A percentile compares a stretch with the other conserved stretches of the same genome.
phyloP scores from a whole-genome alignment of 2,113 vertebrate genomes.

The Mustela nigripes region DNA sequence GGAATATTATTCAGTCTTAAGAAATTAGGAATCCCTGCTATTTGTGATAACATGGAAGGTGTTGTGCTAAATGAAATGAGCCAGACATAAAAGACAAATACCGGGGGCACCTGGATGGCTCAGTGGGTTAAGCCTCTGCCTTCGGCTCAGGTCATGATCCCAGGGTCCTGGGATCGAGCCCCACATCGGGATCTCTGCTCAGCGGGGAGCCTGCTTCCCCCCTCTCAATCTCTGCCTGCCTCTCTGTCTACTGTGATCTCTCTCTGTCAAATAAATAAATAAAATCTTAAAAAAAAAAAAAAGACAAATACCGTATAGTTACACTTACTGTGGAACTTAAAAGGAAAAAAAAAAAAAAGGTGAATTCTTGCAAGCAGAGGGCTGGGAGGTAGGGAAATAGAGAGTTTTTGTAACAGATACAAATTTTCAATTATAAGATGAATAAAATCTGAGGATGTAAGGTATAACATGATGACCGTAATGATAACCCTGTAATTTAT shows the following conservation, averaged over 20 bases:
- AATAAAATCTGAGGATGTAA: background rate
- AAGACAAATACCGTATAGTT: background rate
- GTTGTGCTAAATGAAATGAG: background rate
- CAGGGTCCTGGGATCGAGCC: too few relatives aligned
- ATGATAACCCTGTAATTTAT: background rate
- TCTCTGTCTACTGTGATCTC: too few relatives aligned
- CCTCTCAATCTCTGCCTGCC: too few relatives aligned
- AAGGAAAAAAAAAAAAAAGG: background rate
- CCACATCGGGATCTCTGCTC: too few relatives aligned
- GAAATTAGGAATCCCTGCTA: background rate
- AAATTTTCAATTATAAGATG: background rate
- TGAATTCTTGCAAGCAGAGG: background rate
- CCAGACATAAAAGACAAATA: background rate
- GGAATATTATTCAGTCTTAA: background rate
- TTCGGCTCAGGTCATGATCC: too few relatives aligned
- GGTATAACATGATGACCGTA: background rate
- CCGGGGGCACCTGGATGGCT: too few relatives aligned
- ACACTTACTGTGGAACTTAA: background rate
- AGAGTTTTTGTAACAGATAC: background rate
- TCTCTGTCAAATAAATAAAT: too few relatives aligned
- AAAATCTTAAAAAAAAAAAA: background rate
- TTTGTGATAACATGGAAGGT: background rate
- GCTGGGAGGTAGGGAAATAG: background rate
- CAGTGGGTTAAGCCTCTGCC: too few relatives aligned
- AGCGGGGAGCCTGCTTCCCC: too few relatives aligned